Conservation (phyloP, 2,797 vertebrate genomes). For the Falco peregrinus region DNA sequence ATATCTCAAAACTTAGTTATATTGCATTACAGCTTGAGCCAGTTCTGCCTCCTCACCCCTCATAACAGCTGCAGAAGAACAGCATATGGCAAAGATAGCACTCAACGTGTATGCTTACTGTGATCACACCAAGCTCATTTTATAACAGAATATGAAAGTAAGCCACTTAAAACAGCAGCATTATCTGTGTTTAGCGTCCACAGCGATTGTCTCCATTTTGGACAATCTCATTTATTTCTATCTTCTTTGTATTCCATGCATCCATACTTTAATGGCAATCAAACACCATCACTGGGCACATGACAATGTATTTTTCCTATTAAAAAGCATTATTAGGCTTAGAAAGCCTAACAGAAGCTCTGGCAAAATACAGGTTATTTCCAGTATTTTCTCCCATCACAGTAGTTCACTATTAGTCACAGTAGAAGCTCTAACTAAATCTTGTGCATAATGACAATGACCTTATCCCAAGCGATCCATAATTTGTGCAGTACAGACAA, state of each 20-base stretch:
- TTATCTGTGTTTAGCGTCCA: not conserved
- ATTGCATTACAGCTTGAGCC: not conserved
- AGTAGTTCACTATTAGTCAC: not conserved
- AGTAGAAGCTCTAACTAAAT: not conserved
- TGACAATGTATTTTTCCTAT: not conserved
- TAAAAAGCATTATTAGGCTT: not conserved
- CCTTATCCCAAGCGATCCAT: not conserved
- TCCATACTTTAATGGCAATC: not conserved
- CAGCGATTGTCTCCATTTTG: not conserved
- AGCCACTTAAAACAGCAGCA: not conserved
- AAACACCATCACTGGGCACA: not conserved
- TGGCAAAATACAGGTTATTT: not conserved
- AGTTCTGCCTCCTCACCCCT: not conserved
- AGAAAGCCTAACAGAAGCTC: not conserved
- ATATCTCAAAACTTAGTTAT: not conserved
- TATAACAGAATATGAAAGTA: not conserved
- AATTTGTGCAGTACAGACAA: not conserved
- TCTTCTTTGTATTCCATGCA: not conserved
- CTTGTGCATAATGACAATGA: not conserved
- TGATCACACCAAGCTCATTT: not conserved
- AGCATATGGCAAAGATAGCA: not conserved
- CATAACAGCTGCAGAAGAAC: not conserved
- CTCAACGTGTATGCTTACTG: not conserved
- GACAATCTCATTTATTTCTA: not conserved
- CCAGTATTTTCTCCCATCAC: not conserved